These are phyloP conservation scores for Myopa testacea DNA, from an alignment of 2,888 invertebrate genomes.

Conservation along the genomic window DNA sequence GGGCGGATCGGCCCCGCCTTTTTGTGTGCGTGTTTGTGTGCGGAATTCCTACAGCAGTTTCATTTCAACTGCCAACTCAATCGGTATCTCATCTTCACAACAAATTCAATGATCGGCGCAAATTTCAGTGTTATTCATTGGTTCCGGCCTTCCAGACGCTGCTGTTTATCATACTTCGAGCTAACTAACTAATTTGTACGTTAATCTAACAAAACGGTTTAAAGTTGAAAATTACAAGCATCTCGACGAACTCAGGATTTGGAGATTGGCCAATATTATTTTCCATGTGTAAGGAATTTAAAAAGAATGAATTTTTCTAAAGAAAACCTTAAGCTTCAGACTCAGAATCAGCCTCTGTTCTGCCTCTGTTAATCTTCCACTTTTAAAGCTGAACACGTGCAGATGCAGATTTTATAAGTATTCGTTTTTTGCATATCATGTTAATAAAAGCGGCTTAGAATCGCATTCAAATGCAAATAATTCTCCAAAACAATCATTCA, in stretches of 20 bases:
- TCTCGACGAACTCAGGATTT: no score
- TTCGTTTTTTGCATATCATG: not conserved
- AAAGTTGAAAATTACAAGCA: no score
- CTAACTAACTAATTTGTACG: not conserved
- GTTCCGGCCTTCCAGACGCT: constrained; percentile 34
- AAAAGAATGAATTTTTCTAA: no score
- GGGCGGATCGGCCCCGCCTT: no score
- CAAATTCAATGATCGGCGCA: not conserved
- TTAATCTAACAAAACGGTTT: not conserved
- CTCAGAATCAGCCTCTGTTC: no score
- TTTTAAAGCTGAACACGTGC: not conserved
- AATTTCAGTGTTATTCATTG: constrained; percentile 41
- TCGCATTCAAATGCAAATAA: not conserved
- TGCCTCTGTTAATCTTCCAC: no score
- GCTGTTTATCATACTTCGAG: not conserved
- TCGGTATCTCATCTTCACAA: no score
- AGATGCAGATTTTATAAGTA: not conserved
- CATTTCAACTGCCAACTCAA: no score
- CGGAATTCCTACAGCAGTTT: no score
- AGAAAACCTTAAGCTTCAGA: no score
- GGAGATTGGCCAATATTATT: no score
- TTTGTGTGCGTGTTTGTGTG: no score
- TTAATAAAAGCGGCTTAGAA: constrained; percentile 1
- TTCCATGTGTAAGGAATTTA: not conserved
- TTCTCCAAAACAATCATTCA: not conserved